These are phyloP conservation scores for Catagonus wagneri DNA, from an alignment of 2,113 vertebrate species.

Conservation along the genomic window DNA sequence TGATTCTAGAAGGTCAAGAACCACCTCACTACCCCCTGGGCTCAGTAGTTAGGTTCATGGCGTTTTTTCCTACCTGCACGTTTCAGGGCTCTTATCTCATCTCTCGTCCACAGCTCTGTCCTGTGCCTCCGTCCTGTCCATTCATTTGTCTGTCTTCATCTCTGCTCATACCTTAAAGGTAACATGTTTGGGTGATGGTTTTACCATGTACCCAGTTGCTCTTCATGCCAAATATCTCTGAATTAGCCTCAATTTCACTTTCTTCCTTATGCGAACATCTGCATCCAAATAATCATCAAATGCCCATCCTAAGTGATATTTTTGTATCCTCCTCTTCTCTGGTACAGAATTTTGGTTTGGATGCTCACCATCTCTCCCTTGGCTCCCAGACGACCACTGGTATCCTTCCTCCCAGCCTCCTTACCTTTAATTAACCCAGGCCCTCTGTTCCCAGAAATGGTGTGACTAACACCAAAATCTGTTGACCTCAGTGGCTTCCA, in stretches of 20 bases:
- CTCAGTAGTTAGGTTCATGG: too few relatives aligned
- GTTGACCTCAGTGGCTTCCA: not conserved
- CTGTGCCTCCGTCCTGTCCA: not conserved
- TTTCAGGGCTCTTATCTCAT: not conserved
- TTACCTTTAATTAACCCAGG: not conserved
- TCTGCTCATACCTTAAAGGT: not conserved
- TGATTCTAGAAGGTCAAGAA: not conserved
- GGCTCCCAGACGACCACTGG: not conserved
- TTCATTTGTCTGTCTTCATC: not conserved
- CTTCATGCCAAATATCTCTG: not conserved
- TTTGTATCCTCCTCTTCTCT: not conserved
- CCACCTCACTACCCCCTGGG: accelerated
- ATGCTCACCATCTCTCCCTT: not conserved
- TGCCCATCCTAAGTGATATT: not conserved
- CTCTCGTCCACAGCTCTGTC: not conserved
- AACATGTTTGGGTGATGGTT: not conserved
- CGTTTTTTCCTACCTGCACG: not conserved
- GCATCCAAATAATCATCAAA: not conserved
- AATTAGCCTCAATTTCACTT: not conserved
- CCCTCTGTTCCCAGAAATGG: not conserved
- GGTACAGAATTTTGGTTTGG: not conserved
- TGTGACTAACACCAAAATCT: not conserved
- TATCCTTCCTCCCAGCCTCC: not conserved
- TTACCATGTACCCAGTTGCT: not conserved
- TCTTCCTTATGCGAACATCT: not conserved